phyloP scores from a whole-genome alignment of 2,797 vertebrate genomes.

The Novumbra hubbsi region DNA sequence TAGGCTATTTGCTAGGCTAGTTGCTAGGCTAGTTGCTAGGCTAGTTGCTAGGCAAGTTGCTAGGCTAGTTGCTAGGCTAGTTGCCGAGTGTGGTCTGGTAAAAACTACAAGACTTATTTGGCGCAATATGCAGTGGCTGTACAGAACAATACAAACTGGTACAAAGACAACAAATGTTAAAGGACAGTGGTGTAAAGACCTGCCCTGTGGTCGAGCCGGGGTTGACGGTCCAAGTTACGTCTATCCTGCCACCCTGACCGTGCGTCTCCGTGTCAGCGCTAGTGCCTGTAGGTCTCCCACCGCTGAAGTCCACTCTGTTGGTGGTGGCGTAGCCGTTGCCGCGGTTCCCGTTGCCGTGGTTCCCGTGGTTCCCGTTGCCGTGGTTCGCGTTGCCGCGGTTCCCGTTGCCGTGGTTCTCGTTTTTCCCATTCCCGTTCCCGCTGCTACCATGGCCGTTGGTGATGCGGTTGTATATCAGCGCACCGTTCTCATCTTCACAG shows the following conservation, averaged over 20 bases:
- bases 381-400: slow-evolving; percentile 47
- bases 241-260: slow-evolving; percentile 21
- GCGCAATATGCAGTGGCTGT: neutral
- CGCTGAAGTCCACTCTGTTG: slow-evolving; percentile 30
- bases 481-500: slow-evolving; percentile 88
- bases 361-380: slow-evolving; percentile 42
- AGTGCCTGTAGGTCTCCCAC: slow-evolving; percentile 29
- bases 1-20: no score
- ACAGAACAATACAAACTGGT: no score
- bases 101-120: no score
- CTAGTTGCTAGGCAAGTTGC: no score
- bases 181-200: slow-evolving; percentile 24
- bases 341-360: slow-evolving; percentile 35
- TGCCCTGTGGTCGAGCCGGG: slow-evolving; percentile 47
- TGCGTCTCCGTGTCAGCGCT: neutral
- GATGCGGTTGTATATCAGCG: slow-evolving; percentile 75
- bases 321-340: slow-evolving; percentile 49
- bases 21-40: no score
- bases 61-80: no score
- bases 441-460: slow-evolving; percentile 65
- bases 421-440: slow-evolving; percentile 48
- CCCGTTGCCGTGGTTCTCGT: slow-evolving; percentile 34
- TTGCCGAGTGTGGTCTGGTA: no score
- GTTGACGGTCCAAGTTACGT: slow-evolving; percentile 8
- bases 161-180: neutral